phyloP scores from a whole-genome alignment of 2,888 invertebrate genomes.

The Subacronicta megacephala region DNA sequence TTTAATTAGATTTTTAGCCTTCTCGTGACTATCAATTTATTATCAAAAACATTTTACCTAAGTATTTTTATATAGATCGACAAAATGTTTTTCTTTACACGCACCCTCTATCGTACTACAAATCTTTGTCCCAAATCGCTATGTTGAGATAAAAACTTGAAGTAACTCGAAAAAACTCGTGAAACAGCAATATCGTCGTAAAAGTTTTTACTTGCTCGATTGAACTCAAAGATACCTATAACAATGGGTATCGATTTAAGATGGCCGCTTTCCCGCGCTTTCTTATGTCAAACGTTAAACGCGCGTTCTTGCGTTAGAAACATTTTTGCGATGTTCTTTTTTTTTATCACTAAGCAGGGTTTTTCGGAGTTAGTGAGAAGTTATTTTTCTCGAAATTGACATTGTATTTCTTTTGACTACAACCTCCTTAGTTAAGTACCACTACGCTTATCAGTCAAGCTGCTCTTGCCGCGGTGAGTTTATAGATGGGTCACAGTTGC shows the following conservation, averaged over 20 bases:
- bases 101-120: slow-evolving; percentile 35
- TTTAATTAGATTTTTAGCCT: too few species aligned
- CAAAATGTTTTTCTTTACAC: slow-evolving; percentile 31
- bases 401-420: background rate
- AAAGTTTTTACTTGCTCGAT: slow-evolving; percentile 68
- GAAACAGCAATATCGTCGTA: slow-evolving; percentile 52
- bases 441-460: too few species aligned
- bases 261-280: slow-evolving; percentile 72
- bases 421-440: too few species aligned
- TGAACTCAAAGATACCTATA: slow-evolving; percentile 64
- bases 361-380: slow-evolving; percentile 18
- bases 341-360: slow-evolving; percentile 20
- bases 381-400: background rate
- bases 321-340: slow-evolving; percentile 36
- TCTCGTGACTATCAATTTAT: too few species aligned
- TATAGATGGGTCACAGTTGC: too few species aligned
- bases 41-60: too few species aligned
- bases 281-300: slow-evolving; percentile 63
- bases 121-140: slow-evolving; percentile 52
- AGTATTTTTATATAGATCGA: too few species aligned
- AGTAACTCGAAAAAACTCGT: slow-evolving; percentile 56
- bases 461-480: too few species aligned
- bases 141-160: slow-evolving; percentile 58
- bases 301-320: slow-evolving; percentile 45
- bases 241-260: slow-evolving; percentile 67